phyloP scores from a whole-genome alignment of 2,797 vertebrate genomes.

The Propithecus deckenii region DNA sequence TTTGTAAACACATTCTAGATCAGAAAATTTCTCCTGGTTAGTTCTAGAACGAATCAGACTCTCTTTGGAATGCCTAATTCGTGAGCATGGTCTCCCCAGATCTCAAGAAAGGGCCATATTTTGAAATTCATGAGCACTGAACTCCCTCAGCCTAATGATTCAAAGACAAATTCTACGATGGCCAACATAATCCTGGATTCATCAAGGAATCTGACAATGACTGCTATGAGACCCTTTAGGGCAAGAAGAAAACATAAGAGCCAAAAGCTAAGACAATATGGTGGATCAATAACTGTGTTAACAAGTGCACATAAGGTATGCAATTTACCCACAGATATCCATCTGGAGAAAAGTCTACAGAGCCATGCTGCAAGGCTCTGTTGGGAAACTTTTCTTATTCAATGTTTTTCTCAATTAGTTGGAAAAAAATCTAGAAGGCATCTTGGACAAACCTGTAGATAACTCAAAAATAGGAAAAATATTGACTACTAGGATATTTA shows the following conservation, averaged over 20 bases:
- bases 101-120: not conserved
- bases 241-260: not conserved
- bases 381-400: not conserved
- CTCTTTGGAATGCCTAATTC: not conserved
- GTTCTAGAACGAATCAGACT: not conserved
- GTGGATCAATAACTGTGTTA: not conserved
- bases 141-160: not conserved
- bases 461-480: not conserved
- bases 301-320: not conserved
- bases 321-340: not conserved
- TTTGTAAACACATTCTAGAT: not conserved
- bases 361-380: not conserved
- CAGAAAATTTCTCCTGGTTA: not conserved
- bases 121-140: not conserved
- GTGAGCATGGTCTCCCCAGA: not conserved
- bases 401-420: not conserved
- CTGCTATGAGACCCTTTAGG: not conserved
- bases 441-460: not conserved
- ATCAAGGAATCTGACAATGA: not conserved
- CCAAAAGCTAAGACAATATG: not conserved
- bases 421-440: not conserved
- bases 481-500: not conserved
- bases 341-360: not conserved
- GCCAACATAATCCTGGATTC: not conserved
- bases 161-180: not conserved